Evolutionary conservation across 1,140 invertebrate genomes (phyloP), one percentile per base, ranked within the genome.

Genomic region (Trachelipus rathkii): DNA sequence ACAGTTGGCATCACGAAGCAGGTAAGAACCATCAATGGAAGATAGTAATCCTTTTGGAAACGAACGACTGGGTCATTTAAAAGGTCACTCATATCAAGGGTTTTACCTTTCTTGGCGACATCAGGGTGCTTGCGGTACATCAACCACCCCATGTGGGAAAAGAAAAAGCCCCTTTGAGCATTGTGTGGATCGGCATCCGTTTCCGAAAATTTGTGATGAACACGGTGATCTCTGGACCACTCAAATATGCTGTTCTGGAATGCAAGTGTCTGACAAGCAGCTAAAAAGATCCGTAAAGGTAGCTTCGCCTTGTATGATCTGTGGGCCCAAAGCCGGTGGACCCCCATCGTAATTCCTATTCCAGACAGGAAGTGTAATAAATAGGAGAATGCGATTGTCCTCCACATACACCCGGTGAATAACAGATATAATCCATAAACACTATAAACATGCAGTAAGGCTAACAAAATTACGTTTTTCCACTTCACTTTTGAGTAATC

Each of bases 121-220:
- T 95, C 91, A 0, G 94, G 93, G 84, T 97, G 96, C 85, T 98
- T 98, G 76, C 90, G 89, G 77, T 92, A 92, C 44, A 98, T 84
- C 60, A 98, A 86, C 96, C 96, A 98, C 10, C 96, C 96, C 73
- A 98, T 89, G 83, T 98, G 96, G 0, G 96, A 89, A 85, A 98
- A 98, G 88, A 99, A 98, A 86, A 98, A 97, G 4, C 96, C 96
- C 11, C 95, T 88, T 8, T 89, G 95, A 4, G 95, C 93, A 85
- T 98, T 97, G 83, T 98, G 95, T 0, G 96, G 96, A 86, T 98
- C 96, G 7, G 95, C 96, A 85, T 97, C 90, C 0, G 96, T 98
- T 85, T 98, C 96, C 6, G 92, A 93, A 86, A 91, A 98, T 84
- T 98, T 98, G 87, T 98, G 96, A 84, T 99, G 96, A 78, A 97